Percentiles rank a stretch among this genome's conserved stretches.
phyloP scores from a whole-genome alignment of 2,113 vertebrate genomes.

The Chaetops frenatus region DNA sequence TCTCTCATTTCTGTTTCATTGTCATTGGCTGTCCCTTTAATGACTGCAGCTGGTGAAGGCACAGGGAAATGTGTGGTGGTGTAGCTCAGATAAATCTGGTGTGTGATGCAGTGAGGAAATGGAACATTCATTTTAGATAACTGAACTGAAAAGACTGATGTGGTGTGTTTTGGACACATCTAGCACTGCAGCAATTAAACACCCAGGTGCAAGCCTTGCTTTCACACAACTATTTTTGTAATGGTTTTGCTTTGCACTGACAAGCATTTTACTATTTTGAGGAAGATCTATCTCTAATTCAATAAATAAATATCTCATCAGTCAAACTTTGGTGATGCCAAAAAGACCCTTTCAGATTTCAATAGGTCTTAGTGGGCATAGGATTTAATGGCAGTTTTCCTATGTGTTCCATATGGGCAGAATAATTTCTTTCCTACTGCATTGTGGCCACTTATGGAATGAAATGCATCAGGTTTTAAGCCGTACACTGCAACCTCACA shows the following conservation, averaged over 20 bases:
- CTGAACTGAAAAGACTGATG: too few relatives aligned
- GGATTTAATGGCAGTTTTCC: not conserved
- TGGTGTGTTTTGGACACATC: too few relatives aligned
- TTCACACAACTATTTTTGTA: too few relatives aligned
- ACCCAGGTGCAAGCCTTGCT: too few relatives aligned
- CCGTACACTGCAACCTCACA: not conserved
- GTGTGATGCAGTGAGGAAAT: too few relatives aligned
- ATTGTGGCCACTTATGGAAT: not conserved
- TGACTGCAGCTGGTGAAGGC: too few relatives aligned
- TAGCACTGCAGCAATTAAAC: too few relatives aligned
- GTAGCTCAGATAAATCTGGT: too few relatives aligned
- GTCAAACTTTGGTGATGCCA: not conserved
- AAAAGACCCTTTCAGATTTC: not conserved
- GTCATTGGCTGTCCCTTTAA: too few relatives aligned
- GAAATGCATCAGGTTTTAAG: not conserved
- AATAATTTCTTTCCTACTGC: not conserved
- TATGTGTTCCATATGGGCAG: not conserved
- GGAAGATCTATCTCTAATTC: not conserved
- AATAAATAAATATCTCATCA: not conserved
- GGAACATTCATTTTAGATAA: too few relatives aligned
- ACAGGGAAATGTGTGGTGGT: too few relatives aligned
- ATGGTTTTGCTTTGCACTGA: not conserved
- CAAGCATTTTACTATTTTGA: not conserved
- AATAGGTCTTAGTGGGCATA: not conserved
- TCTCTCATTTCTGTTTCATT: too few relatives aligned